Conservation (phyloP, 1,140 invertebrate species). For the Meloidogyne hapla region DNA sequence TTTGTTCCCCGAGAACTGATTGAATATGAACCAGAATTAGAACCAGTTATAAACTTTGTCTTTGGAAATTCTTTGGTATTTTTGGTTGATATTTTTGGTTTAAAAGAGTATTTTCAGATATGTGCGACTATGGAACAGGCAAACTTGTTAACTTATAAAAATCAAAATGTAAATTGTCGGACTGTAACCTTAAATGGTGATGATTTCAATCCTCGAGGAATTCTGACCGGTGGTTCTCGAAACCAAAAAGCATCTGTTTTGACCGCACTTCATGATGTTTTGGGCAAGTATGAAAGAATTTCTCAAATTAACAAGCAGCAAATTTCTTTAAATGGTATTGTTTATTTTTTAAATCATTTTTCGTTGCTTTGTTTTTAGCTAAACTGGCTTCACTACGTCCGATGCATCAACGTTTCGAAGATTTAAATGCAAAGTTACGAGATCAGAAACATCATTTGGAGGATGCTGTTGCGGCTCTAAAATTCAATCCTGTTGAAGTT, state of each 20-base stretch:
- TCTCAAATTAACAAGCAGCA: not conserved
- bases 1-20: conserved; percentile 79
- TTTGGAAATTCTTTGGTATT: conserved; percentile 66
- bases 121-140: conserved; percentile 77
- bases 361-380: conserved; percentile 22
- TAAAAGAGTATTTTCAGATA: conserved; percentile 19
- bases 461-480: conserved; percentile 11
- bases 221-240: conserved; percentile 76
- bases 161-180: conserved; percentile 74
- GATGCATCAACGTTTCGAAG: conserved; percentile 26
- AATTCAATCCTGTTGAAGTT: conserved; percentile 32
- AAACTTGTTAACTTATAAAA: conserved; percentile 73
- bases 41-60: conserved; percentile 80
- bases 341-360: not conserved
- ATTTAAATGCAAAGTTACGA: conserved; percentile 27
- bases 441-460: conserved; percentile 21
- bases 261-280: conserved; percentile 7
- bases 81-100: not conserved
- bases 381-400: conserved; percentile 27
- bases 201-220: conserved; percentile 83
- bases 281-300: conserved; percentile 24
- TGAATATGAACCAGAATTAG: conserved; percentile 75
- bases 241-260: conserved; percentile 24
- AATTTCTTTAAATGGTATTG: not conserved
- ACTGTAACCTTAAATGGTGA: conserved; percentile 89